These are phyloP conservation scores for Torymus auratus DNA, from an alignment of 2,888 invertebrate species.

Conservation along the genomic window DNA sequence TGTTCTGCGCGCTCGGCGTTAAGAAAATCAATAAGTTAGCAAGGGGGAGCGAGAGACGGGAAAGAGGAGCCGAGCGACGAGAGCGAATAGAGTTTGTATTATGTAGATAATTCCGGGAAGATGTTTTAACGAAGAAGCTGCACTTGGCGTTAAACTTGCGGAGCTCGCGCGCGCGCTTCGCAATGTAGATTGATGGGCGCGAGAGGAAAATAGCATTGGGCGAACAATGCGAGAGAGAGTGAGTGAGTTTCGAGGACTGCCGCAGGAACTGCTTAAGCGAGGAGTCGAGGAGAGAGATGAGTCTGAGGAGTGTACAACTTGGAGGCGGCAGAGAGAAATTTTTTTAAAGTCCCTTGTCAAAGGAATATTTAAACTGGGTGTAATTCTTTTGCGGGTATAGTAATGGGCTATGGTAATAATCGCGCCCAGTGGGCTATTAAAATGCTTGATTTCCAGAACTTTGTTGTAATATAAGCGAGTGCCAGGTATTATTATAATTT, in stretches of 20 bases:
- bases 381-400: slow-evolving; percentile 11
- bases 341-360: slow-evolving; percentile 21
- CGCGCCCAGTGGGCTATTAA: not conserved
- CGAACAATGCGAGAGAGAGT: slow-evolving; percentile 16
- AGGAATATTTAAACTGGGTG: slow-evolving; percentile 6
- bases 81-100: slow-evolving; percentile 1
- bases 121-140: slow-evolving; percentile 23
- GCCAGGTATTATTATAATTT: not conserved
- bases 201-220: slow-evolving; percentile 29
- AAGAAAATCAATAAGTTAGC: slow-evolving; percentile 50
- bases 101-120: slow-evolving; percentile 23
- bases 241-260: slow-evolving; percentile 16
- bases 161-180: not conserved
- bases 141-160: slow-evolving; percentile 4
- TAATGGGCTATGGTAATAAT: not conserved
- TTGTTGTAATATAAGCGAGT: too few relatives aligned
- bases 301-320: not conserved
- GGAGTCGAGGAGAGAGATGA: not conserved
- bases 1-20: slow-evolving; percentile 9
- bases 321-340: not conserved
- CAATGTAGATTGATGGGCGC: slow-evolving; percentile 40
- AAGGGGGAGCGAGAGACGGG: not conserved
- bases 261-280: slow-evolving; percentile 32
- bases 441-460: too few relatives aligned
- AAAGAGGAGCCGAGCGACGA: too few relatives aligned